phyloP scores from a whole-genome alignment of 2,113 vertebrate species.

The Phaethornis superciliosus region DNA sequence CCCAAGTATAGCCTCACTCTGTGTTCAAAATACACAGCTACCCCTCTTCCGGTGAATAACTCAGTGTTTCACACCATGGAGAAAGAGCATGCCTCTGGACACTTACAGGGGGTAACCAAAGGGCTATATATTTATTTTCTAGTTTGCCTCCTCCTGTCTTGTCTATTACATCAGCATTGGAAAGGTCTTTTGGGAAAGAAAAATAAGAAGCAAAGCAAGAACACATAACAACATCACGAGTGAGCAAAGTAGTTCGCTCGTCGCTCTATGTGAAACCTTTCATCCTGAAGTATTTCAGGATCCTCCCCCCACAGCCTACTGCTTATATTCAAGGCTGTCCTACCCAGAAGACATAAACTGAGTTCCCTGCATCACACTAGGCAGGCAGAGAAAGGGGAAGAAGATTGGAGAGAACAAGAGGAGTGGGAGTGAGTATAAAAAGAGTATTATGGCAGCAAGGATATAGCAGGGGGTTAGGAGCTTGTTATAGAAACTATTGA shows the following conservation, averaged over 20 bases:
- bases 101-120: not conserved
- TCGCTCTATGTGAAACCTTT: not conserved
- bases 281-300: slow-evolving; percentile 11
- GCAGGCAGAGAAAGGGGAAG: not conserved
- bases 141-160: not conserved
- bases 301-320: not conserved
- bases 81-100: not conserved
- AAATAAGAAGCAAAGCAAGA: not conserved
- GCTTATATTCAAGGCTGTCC: not conserved
- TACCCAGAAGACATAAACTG: slow-evolving; percentile 15
- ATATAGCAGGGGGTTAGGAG: not conserved
- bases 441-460: not conserved
- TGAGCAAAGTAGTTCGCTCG: not conserved
- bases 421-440: slow-evolving; percentile 7
- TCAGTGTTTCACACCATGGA: not conserved
- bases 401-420: slow-evolving; percentile 14
- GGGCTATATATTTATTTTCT: not conserved
- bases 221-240: not conserved
- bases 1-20: not conserved
- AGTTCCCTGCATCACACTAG: not conserved
- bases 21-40: not conserved
- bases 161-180: not conserved
- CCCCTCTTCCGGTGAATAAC: not conserved
- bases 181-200: not conserved
- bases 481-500: not conserved